Evolutionary conservation across 1,140 invertebrate species (phyloP).

Genomic region (Eciton burchellii): DNA sequence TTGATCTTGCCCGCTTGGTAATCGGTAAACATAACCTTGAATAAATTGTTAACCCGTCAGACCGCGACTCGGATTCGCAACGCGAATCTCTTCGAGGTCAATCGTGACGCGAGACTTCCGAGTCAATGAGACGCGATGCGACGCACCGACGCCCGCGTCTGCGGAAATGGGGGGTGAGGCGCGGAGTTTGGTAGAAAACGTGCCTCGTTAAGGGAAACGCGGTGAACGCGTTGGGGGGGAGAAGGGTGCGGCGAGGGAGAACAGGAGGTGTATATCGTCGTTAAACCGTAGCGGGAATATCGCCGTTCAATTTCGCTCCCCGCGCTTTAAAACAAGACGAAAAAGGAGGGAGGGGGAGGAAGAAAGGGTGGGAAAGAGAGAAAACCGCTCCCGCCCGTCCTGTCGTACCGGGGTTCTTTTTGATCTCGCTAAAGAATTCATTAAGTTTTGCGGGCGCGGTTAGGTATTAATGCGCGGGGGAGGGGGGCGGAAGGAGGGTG

Average conservation of each 20-base stretch:
- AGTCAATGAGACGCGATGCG: constrained; percentile 57
- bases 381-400: constrained; percentile 31
- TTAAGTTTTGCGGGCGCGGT: constrained; percentile 79
- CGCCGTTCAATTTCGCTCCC: constrained; percentile 74
- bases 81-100: neutral
- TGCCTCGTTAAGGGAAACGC: constrained; percentile 74
- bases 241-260: constrained; percentile 66
- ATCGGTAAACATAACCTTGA: too few relatives aligned
- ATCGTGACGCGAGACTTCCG: constrained; percentile 50
- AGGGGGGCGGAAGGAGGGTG: too few relatives aligned
- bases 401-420: constrained; percentile 76
- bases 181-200: constrained; percentile 63
- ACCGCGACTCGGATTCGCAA: neutral
- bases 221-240: too few relatives aligned
- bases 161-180: constrained; percentile 24
- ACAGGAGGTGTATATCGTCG: constrained; percentile 63
- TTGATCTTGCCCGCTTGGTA: neutral
- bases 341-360: neutral
- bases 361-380: constrained; percentile 1
- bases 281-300: constrained; percentile 76
- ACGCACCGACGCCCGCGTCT: constrained; percentile 50
- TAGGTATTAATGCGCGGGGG: constrained; percentile 80
- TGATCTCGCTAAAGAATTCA: constrained; percentile 81
- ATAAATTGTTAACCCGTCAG: neutral
- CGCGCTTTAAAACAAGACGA: constrained; percentile 63